Conservation (phyloP, 2,888 invertebrate genomes). For the Leptinotarsa juncta region DNA sequence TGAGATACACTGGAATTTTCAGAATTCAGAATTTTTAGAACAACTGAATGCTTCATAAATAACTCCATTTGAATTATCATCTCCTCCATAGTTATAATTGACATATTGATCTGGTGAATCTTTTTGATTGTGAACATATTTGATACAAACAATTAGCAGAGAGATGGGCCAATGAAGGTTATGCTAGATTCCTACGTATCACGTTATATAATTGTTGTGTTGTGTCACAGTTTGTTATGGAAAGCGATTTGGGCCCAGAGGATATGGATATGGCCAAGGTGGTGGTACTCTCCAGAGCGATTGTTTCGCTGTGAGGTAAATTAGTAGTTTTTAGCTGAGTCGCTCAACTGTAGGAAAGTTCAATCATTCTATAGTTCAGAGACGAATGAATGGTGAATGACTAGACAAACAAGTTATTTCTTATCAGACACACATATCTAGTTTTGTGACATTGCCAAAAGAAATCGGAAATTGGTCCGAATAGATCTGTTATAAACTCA, state of each 20-base stretch:
- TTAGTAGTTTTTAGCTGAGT: neutral
- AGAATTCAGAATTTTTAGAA: too few relatives aligned
- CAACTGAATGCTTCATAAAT: too few relatives aligned
- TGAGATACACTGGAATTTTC: too few relatives aligned
- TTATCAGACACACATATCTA: too few relatives aligned
- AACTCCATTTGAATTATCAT: too few relatives aligned
- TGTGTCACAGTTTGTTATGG: slow-evolving; percentile 86
- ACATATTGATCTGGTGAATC: too few relatives aligned
- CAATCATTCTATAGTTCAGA: neutral
- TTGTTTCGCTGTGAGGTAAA: slow-evolving; percentile 82
- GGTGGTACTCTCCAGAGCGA: slow-evolving; percentile 94
- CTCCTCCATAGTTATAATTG: too few relatives aligned
- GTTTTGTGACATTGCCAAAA: too few relatives aligned
- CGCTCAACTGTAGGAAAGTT: neutral
- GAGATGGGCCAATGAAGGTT: neutral
- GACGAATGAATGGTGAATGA: too few relatives aligned
- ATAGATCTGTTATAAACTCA: too few relatives aligned
- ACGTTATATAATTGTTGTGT: slow-evolving; percentile 40
- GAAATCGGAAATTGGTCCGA: too few relatives aligned
- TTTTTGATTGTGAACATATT: neutral
- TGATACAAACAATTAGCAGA: neutral
- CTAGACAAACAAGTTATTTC: too few relatives aligned
- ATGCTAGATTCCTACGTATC: slow-evolving; percentile 18
- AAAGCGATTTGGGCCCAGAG: slow-evolving; percentile 97
- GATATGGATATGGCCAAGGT: slow-evolving; percentile 97